phyloP scores from a whole-genome alignment of 2,888 invertebrate genomes.

The Luperina testacea region DNA sequence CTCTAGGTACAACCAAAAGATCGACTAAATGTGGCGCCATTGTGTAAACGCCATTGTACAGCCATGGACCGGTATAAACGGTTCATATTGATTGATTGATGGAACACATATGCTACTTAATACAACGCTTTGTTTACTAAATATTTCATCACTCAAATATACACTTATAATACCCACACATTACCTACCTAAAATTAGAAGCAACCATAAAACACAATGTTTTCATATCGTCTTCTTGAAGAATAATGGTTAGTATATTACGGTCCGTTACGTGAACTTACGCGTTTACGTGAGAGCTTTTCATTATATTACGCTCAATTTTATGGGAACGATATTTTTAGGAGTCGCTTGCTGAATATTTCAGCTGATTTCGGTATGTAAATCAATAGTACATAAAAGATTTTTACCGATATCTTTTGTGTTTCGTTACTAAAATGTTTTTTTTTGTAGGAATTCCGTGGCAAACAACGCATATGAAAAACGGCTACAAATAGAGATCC shows the following conservation, averaged over 20 bases:
- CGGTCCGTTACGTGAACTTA: constrained; percentile 27
- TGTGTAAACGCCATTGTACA: constrained; percentile 27
- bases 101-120: constrained; percentile 40
- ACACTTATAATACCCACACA: constrained; percentile 11
- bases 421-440: neutral
- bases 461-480: too few species aligned
- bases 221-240: constrained; percentile 28
- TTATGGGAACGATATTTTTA: constrained; percentile 21
- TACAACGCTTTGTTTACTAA: constrained; percentile 32
- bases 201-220: constrained; percentile 9
- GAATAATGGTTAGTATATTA: constrained; percentile 39
- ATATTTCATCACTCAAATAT: constrained; percentile 47
- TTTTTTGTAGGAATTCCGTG: neutral
- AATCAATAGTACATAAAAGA: constrained; percentile 7
- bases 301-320: constrained; percentile 31
- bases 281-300: constrained; percentile 21
- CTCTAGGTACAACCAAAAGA: neutral
- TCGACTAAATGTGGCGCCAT: neutral
- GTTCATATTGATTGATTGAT: constrained; percentile 37
- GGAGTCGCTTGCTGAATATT: constrained; percentile 33
- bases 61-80: constrained; percentile 10
- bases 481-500: neutral
- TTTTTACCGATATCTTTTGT: neutral
- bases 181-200: constrained; percentile 29
- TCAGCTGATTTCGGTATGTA: constrained; percentile 7